Percentiles rank a stretch among this genome's conserved stretches.
Evolutionary conservation across 1,140 invertebrate genomes (phyloP).

Genomic region (Pissodes strobi): DNA sequence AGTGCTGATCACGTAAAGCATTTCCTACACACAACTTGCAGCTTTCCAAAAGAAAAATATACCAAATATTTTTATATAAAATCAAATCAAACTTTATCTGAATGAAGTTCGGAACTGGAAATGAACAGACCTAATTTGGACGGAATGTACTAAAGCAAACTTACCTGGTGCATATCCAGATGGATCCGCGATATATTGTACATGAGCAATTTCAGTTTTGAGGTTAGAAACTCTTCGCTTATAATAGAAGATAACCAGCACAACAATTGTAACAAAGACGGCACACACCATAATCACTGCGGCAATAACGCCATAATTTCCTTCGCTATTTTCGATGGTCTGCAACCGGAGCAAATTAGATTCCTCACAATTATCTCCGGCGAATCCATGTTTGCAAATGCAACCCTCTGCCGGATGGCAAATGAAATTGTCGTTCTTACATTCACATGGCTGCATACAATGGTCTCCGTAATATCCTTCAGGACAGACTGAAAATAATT

Average conservation of each 20-base stretch:
- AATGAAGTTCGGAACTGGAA: too few species aligned
- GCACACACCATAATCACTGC: constrained; percentile 69
- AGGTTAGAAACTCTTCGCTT: constrained; percentile 74
- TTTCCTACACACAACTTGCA: too few species aligned
- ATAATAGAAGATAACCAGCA: constrained; percentile 74
- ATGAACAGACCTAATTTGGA: neutral
- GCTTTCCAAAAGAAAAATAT: too few species aligned
- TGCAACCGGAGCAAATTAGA: constrained; percentile 39
- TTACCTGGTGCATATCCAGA: constrained; percentile 39
- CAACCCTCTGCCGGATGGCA: constrained; percentile 84
- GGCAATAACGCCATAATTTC: constrained; percentile 56
- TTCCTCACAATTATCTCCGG: constrained; percentile 65
- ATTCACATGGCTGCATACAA: constrained; percentile 81
- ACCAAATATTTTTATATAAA: too few species aligned
- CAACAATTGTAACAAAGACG: constrained; percentile 67
- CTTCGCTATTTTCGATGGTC: constrained; percentile 10
- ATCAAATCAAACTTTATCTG: too few species aligned
- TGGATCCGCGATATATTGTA: constrained; percentile 87
- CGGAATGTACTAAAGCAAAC: neutral
- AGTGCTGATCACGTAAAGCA: too few species aligned
- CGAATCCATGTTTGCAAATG: constrained; percentile 76
- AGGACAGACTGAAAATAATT: constrained; percentile 77
- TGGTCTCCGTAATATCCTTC: constrained; percentile 89
- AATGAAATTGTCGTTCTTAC: constrained; percentile 74
- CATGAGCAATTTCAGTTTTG: constrained; percentile 84